Percentiles rank a stretch among this genome's conserved stretches.
Evolutionary conservation across 2,888 invertebrate genomes (phyloP).

Genomic region (Lithophane ornitopus): DNA sequence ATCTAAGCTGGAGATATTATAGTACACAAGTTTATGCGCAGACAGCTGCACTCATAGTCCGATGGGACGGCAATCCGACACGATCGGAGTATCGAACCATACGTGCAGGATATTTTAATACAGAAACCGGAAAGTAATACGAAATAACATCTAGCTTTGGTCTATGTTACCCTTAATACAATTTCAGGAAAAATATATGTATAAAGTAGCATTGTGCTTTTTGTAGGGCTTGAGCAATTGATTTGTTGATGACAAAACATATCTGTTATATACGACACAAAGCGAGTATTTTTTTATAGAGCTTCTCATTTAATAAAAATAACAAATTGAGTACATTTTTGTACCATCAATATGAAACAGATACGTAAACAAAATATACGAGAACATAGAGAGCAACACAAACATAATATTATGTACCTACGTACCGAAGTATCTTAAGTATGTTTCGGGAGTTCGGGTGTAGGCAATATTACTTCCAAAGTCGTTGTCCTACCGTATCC

Average conservation of each 20-base stretch:
- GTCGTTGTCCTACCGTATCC: constrained; percentile 27
- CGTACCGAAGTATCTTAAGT: not conserved
- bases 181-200: constrained; percentile 10
- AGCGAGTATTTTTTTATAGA: constrained; percentile 19
- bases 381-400: constrained; percentile 5
- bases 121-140: not conserved
- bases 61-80: too few species aligned
- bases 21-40: too few species aligned
- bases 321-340: constrained; percentile 17
- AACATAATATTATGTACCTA: constrained; percentile 12
- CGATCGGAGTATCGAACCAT: not conserved
- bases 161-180: not conserved
- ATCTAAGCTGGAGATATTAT: too few species aligned
- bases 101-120: not conserved
- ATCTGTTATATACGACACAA: constrained; percentile 16
- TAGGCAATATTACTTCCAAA: constrained; percentile 35
- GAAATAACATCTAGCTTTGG: not conserved
- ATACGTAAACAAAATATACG: constrained; percentile 29
- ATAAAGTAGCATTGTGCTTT: not conserved
- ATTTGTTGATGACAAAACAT: constrained; percentile 27
- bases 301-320: constrained; percentile 27
- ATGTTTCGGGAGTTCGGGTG: constrained; percentile 20
- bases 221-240: constrained; percentile 21
- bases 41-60: too few species aligned
- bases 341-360: constrained; percentile 31